Evolutionary conservation across 2,797 vertebrate species (phyloP).

Genomic region (Leptodactylus fallax): DNA sequence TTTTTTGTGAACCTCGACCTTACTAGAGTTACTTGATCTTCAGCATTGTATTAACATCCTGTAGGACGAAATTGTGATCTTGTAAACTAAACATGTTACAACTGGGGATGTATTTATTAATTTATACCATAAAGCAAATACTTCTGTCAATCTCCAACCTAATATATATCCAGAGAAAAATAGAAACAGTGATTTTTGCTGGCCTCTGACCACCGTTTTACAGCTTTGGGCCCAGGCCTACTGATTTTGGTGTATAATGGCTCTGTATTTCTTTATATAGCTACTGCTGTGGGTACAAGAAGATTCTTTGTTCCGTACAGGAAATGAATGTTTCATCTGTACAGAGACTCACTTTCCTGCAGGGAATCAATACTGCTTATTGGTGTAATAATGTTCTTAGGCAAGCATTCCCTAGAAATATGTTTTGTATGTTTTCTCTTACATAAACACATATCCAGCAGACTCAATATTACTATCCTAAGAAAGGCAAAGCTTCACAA

Average conservation of each 20-base stretch:
- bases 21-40: background rate
- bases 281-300: background rate
- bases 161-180: background rate
- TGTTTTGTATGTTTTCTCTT: background rate
- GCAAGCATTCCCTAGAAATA: background rate
- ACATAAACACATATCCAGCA: background rate
- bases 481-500: no score
- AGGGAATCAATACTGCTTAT: background rate
- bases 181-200: background rate
- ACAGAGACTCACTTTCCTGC: background rate
- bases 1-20: background rate
- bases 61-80: background rate
- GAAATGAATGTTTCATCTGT: slow-evolving; percentile 4
- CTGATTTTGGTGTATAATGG: background rate
- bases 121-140: background rate
- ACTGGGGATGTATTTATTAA: background rate
- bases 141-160: background rate
- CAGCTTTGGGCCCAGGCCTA: background rate
- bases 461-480: background rate
- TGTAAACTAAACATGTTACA: background rate
- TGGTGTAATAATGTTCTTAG: slow-evolving; percentile 2
- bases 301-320: background rate
- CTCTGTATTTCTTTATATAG: background rate
- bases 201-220: background rate
- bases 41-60: background rate